Conservation (phyloP, 2,888 invertebrate species). For the Lycophotia porphyrea region DNA sequence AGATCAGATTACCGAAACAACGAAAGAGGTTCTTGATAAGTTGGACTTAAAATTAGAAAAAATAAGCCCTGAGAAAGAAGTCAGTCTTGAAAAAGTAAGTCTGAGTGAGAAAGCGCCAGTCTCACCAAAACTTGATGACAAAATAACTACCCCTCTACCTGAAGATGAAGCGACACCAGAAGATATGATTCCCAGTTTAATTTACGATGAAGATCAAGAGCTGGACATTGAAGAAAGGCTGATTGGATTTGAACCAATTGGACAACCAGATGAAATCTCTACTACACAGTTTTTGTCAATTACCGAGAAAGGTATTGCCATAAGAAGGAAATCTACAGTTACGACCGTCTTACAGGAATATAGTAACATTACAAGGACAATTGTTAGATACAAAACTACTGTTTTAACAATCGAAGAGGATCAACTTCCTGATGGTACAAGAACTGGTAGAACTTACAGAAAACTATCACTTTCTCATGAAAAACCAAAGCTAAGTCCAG, state of each 20-base stretch:
- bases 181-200: slow-evolving; percentile 37
- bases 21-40: slow-evolving; percentile 13
- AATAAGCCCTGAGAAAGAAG: slow-evolving; percentile 14
- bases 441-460: slow-evolving; percentile 50
- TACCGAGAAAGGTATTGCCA: slow-evolving; percentile 39
- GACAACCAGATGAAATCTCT: slow-evolving; percentile 54
- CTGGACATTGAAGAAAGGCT: slow-evolving; percentile 61
- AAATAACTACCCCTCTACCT: not conserved
- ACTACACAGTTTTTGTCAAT: slow-evolving; percentile 30
- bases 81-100: slow-evolving; percentile 25
- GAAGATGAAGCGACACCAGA: slow-evolving; percentile 9
- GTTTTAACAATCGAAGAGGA: slow-evolving; percentile 64
- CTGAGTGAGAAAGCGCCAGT: slow-evolving; percentile 41
- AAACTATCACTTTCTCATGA: slow-evolving; percentile 54
- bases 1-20: slow-evolving; percentile 20
- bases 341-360: slow-evolving; percentile 62
- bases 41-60: slow-evolving; percentile 18
- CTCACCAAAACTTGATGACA: not conserved
- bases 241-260: slow-evolving; percentile 62
- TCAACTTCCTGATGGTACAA: slow-evolving; percentile 56
- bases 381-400: slow-evolving; percentile 59
- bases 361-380: slow-evolving; percentile 54
- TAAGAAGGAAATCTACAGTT: slow-evolving; percentile 46
- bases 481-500: slow-evolving; percentile 47
- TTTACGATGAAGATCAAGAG: slow-evolving; percentile 62